A percentile compares a stretch with the other conserved stretches of the same genome.
phyloP scores from a whole-genome alignment of 2,797 vertebrate species.

The Sebastes iracundus region DNA sequence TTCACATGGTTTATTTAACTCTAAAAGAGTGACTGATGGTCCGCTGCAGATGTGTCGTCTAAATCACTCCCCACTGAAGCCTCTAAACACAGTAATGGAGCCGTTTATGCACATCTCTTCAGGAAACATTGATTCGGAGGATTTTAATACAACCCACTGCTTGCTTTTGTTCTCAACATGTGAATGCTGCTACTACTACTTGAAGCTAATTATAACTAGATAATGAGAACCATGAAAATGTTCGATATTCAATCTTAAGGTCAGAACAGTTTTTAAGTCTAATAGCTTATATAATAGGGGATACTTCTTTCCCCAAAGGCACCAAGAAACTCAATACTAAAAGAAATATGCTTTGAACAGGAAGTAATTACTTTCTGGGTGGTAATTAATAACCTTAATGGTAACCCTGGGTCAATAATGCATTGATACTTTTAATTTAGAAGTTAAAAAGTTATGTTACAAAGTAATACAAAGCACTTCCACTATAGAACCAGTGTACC shows the following conservation, averaged over 20 bases:
- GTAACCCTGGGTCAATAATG: slow-evolving; percentile 70
- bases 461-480: slow-evolving; percentile 34
- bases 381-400: slow-evolving; percentile 72
- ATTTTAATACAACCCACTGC: slow-evolving; percentile 37
- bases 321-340: slow-evolving; percentile 19
- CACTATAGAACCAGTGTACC: slow-evolving; percentile 17
- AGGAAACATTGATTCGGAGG: slow-evolving; percentile 61
- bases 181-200: slow-evolving; percentile 15
- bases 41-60: slow-evolving; percentile 58
- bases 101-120: slow-evolving; percentile 63
- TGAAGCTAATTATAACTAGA: slow-evolving; percentile 58
- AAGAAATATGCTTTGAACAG: slow-evolving; percentile 53
- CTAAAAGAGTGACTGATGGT: slow-evolving; percentile 78
- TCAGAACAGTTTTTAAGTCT: slow-evolving; percentile 58
- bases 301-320: slow-evolving; percentile 42
- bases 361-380: slow-evolving; percentile 63
- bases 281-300: slow-evolving; percentile 43
- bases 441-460: slow-evolving; percentile 53
- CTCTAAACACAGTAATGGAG: slow-evolving; percentile 60
- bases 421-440: slow-evolving; percentile 61
- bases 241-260: slow-evolving; percentile 64
- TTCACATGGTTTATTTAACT: slow-evolving; percentile 81
- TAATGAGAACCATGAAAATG: slow-evolving; percentile 64
- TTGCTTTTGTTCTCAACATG: slow-evolving; percentile 25
- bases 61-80: slow-evolving; percentile 63